Base-by-base conservation (phyloP, 2,113 vertebrate species). In the Columba livia region DNA sequence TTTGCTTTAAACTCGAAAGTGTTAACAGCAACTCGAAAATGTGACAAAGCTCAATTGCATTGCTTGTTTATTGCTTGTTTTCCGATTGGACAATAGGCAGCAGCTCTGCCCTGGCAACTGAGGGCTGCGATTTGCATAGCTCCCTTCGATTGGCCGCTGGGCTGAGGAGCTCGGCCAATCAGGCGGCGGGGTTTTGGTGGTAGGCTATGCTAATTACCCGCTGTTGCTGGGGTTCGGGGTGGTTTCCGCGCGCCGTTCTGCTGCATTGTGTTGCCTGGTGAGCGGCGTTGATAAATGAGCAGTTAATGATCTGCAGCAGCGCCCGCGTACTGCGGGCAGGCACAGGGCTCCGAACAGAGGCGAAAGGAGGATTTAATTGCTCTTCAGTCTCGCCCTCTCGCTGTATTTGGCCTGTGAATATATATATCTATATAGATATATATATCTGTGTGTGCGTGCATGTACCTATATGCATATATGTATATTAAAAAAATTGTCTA, bases 171-270 rank as follows among this genome's bases (percentile, higher is more conserved):
- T 97, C 97, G 97, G 97, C 99, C 99, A 99, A 99, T 99, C 98
- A 97, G 97, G 97, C 96, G 98, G 98, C 97, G 98, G 97, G 93
- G 93, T 97, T 97, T 97, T 98, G 97, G 98, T 99, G 99, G 99
- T 99, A 99, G 99, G 99, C 99, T 99, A 99, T 99, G 99, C 99
- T 99, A 99, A 99, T 99, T 98, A 99, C 98, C 98, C 97, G 98
- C 99, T 99, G 99, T 99, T 99, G 99, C 99, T 99, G 99, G 99
- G 99, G 98, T 98, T 98, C 98, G 97, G 98, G 98, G 98, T 98
- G 98, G 98, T 98, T 98, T 98, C 98, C 98, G 97, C 98, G 98
- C 98, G 98, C 98, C 97, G 91, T 97, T 96, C 98, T 98, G 98
- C 98, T 98, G 99, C 99, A 98, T 99, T 99, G 99, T 99, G 98